phyloP scores from a whole-genome alignment of 2,888 invertebrate genomes.

The Papilio protenor region DNA sequence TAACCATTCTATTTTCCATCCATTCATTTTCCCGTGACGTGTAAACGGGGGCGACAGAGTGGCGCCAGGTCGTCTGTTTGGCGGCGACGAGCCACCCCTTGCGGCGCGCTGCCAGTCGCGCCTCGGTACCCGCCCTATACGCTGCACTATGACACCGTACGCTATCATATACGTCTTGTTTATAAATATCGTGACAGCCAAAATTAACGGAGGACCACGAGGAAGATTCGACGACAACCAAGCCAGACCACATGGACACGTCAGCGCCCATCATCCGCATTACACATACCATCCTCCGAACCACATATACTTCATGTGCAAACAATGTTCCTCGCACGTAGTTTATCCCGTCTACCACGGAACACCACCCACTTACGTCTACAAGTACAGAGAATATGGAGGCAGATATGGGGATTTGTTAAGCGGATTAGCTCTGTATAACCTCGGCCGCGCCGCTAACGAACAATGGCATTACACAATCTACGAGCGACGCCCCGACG shows the following conservation, averaged over 20 bases:
- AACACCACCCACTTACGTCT: constrained; percentile 72
- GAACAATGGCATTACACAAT: constrained; percentile 59
- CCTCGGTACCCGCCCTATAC: constrained; percentile 67
- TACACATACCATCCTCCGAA: constrained; percentile 75
- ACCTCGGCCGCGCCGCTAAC: constrained; percentile 67
- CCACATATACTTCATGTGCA: constrained; percentile 68
- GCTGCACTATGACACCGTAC: constrained; percentile 66
- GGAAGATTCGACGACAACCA: constrained; percentile 55
- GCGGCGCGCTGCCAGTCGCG: constrained; percentile 66
- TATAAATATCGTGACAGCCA: constrained; percentile 56
- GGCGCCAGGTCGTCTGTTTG: constrained; percentile 72
- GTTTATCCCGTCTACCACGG: constrained; percentile 76
- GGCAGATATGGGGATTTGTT: constrained; percentile 68
- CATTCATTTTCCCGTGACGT: constrained; percentile 50
- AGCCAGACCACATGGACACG: constrained; percentile 52
- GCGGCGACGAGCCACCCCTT: constrained; percentile 64
- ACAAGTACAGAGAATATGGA: constrained; percentile 69
- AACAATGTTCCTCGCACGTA: constrained; percentile 62
- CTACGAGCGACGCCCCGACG: constrained; percentile 62
- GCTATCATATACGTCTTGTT: constrained; percentile 54
- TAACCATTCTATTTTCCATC: constrained; percentile 32
- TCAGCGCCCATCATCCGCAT: constrained; percentile 67
- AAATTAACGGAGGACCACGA: constrained; percentile 65
- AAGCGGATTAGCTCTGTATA: constrained; percentile 75
- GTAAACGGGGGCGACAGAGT: constrained; percentile 59